Evolutionary conservation across 2,888 invertebrate species (phyloP).

Genomic region (Napeogenes inachia): DNA sequence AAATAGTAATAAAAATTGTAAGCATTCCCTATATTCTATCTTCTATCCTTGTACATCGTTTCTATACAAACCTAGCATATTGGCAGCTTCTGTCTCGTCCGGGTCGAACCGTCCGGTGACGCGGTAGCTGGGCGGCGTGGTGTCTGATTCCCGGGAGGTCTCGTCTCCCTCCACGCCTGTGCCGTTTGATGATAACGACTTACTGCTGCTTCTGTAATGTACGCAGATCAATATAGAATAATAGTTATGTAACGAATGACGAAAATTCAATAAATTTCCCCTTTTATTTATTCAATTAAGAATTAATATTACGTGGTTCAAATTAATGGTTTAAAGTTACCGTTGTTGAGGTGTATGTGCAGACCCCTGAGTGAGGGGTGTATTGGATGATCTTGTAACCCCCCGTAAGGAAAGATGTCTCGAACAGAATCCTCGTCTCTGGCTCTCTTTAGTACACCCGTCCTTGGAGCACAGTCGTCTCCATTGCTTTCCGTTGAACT

Average conservation of each 20-base stretch:
- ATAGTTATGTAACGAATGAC: not conserved
- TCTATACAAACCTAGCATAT: constrained; percentile 87
- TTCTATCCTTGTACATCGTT: too few species aligned
- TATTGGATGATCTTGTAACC: constrained; percentile 66
- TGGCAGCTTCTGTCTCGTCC: constrained; percentile 97
- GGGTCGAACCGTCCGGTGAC: constrained; percentile 91
- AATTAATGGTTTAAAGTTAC: constrained; percentile 34
- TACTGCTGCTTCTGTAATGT: constrained; percentile 76
- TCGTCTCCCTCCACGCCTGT: constrained; percentile 87
- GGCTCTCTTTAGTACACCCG: constrained; percentile 95
- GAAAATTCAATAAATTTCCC: not conserved
- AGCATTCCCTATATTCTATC: too few species aligned
- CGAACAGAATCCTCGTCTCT: constrained; percentile 96
- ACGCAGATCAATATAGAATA: not conserved
- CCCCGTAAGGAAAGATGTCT: constrained; percentile 95
- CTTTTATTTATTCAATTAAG: not conserved
- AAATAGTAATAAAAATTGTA: too few species aligned
- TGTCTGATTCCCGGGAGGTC: constrained; percentile 93
- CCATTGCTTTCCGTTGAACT: constrained; percentile 99
- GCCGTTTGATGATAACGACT: constrained; percentile 72
- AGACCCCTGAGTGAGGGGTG: constrained; percentile 63
- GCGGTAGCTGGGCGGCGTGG: constrained; percentile 87
- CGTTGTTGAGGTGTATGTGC: constrained; percentile 69
- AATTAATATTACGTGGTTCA: too few species aligned
- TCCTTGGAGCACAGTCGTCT: constrained; percentile 96